Conservation (phyloP, 2,888 invertebrate genomes). For the Physocephala rufipes region DNA sequence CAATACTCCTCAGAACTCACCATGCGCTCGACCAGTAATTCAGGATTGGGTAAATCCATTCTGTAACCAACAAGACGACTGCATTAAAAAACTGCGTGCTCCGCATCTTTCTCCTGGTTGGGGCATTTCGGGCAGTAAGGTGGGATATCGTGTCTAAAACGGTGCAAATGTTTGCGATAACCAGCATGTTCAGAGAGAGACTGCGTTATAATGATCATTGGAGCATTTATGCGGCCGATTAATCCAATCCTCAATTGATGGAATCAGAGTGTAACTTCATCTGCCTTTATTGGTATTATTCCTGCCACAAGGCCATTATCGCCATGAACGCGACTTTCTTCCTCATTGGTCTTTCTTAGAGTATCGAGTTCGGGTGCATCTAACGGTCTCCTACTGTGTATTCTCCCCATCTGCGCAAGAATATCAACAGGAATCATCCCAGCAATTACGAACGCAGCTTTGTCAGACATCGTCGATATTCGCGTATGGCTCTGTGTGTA, state of each 20-base stretch:
- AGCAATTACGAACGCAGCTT: not conserved
- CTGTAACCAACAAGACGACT: no score
- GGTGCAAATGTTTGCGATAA: not conserved
- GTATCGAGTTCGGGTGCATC: no score
- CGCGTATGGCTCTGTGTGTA: no score
- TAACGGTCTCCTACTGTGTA: not conserved
- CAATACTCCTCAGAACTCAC: no score
- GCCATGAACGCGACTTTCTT: no score
- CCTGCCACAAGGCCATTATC: not conserved
- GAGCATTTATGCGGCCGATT: not conserved
- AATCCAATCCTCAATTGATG: not conserved
- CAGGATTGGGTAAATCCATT: no score
- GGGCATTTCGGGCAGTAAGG: no score
- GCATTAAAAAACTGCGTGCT: no score
- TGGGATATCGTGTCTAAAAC: not conserved
- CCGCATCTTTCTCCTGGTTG: no score
- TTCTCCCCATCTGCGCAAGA: not conserved
- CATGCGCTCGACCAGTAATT: no score
- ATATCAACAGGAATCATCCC: not conserved
- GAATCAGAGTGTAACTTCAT: not conserved
- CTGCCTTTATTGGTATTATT: not conserved
- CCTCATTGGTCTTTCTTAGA: not conserved
- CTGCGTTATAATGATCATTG: not conserved
- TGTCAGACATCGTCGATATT: no score
- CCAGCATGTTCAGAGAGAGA: not conserved